These are phyloP conservation scores for Elephantulus edwardii DNA, from an alignment of 2,113 vertebrate genomes.

Conservation along the genomic window DNA sequence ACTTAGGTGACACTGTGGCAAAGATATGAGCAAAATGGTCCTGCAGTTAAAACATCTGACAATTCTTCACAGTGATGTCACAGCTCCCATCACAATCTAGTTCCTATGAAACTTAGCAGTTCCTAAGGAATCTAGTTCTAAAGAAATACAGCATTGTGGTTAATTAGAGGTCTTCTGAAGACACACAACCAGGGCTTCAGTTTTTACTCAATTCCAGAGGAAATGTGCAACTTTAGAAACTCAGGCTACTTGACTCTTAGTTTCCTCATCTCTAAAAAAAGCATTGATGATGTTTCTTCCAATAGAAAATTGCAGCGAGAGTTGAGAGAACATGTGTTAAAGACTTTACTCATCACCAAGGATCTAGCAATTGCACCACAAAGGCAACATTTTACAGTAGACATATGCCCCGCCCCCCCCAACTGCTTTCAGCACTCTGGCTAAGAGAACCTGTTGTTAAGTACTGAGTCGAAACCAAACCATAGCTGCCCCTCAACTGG, in stretches of 20 bases:
- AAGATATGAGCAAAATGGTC: background rate
- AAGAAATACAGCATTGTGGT: background rate
- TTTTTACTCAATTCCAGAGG: background rate
- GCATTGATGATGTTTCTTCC: background rate
- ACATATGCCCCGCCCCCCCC: no score
- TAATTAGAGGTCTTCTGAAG: background rate
- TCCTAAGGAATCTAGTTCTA: no score
- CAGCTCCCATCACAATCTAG: background rate
- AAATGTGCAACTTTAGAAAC: background rate
- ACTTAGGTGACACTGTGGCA: background rate
- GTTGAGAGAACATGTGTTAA: background rate
- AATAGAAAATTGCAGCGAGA: background rate
- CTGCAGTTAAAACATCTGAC: background rate
- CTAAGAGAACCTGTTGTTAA: background rate
- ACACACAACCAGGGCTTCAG: background rate
- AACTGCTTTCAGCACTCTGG: slow-evolving; percentile 21
- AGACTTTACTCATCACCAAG: background rate
- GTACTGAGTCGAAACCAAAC: no score
- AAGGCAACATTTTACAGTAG: background rate
- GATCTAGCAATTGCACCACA: background rate
- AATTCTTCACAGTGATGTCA: background rate
- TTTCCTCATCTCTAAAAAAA: slow-evolving; percentile 2
- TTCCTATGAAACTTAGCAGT: background rate
- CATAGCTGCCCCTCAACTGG: no score
- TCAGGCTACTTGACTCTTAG: background rate